Conservation (phyloP, 2,888 invertebrate genomes). For the Drosophila mimetica region DNA sequence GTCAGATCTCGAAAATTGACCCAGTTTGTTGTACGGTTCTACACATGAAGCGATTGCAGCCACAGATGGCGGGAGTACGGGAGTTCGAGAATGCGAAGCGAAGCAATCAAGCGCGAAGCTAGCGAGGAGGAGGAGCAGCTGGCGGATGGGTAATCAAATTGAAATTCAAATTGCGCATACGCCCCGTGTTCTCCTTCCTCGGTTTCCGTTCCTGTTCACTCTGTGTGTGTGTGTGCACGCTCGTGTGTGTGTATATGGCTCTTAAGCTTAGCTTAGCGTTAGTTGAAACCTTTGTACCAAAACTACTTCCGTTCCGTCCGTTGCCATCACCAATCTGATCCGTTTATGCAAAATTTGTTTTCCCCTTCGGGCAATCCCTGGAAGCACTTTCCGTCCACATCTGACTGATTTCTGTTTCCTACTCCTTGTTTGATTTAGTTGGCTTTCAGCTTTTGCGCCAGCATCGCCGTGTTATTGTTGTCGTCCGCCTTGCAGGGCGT, state of each 20-base stretch:
- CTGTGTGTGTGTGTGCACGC: slow-evolving; percentile 28
- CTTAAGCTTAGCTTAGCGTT: slow-evolving; percentile 56
- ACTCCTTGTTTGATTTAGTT: slow-evolving; percentile 52
- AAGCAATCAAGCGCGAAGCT: slow-evolving; percentile 59
- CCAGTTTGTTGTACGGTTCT: slow-evolving; percentile 57
- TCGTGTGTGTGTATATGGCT: slow-evolving; percentile 57
- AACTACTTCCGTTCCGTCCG: slow-evolving; percentile 56
- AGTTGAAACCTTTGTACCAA: slow-evolving; percentile 73
- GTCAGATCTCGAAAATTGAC: slow-evolving; percentile 76
- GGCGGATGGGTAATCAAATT: neutral
- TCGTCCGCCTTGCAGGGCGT: slow-evolving; percentile 51
- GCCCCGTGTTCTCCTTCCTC: slow-evolving; percentile 32
- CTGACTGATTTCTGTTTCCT: neutral
- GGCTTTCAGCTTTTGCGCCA: slow-evolving; percentile 70
- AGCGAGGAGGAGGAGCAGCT: slow-evolving; percentile 12
- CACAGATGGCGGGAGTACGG: slow-evolving; percentile 9
- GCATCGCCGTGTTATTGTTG: slow-evolving; percentile 59
- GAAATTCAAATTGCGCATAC: slow-evolving; percentile 27
- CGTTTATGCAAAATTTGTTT: slow-evolving; percentile 43
- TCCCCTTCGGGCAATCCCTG: slow-evolving; percentile 47
- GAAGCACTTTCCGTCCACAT: slow-evolving; percentile 40
- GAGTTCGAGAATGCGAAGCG: slow-evolving; percentile 12
- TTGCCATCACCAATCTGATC: slow-evolving; percentile 72
- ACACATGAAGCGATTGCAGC: slow-evolving; percentile 29
- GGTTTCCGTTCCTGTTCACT: neutral